phyloP scores from a whole-genome alignment of 2,888 invertebrate species.

The Drosophila buzzatii region DNA sequence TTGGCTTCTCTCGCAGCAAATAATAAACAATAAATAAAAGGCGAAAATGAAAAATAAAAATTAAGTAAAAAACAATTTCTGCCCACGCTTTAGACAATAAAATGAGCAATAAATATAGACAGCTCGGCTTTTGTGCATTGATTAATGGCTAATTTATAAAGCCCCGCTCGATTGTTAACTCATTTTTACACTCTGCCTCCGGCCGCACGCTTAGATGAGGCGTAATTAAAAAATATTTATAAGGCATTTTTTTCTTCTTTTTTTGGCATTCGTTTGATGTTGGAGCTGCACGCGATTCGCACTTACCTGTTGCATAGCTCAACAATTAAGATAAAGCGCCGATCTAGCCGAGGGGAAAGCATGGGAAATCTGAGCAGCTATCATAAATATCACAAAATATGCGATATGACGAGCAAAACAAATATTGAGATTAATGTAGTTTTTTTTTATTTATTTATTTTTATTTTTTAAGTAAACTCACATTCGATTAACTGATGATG shows the following conservation, averaged over 20 bases:
- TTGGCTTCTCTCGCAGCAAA: conserved; percentile 36
- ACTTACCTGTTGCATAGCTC: conserved; percentile 9
- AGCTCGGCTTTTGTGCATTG: conserved; percentile 59
- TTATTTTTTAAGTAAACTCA: conserved; percentile 13
- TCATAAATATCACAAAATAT: not conserved
- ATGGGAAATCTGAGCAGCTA: conserved; percentile 12
- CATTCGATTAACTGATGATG: conserved; percentile 26
- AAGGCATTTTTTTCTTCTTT: conserved; percentile 21
- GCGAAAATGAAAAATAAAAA: conserved; percentile 23
- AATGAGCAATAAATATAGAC: conserved; percentile 53
- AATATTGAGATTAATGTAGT: conserved; percentile 14
- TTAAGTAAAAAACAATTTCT: conserved; percentile 54
- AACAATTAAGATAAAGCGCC: conserved; percentile 19
- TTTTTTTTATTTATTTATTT: not conserved
- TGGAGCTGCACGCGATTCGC: conserved; percentile 53
- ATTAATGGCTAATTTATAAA: conserved; percentile 78
- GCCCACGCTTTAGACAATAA: conserved; percentile 64
- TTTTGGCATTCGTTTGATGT: conserved; percentile 58
- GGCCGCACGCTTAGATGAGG: conserved; percentile 63
- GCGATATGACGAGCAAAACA: conserved; percentile 2
- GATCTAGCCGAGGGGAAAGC: conserved; percentile 31
- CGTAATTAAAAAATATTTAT: conserved; percentile 70
- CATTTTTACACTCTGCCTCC: conserved; percentile 66
- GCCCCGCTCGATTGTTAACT: conserved; percentile 64
- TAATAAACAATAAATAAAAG: conserved; percentile 28